Conservation (phyloP, 2,888 invertebrate species). For the Stegana nigrithorax region DNA sequence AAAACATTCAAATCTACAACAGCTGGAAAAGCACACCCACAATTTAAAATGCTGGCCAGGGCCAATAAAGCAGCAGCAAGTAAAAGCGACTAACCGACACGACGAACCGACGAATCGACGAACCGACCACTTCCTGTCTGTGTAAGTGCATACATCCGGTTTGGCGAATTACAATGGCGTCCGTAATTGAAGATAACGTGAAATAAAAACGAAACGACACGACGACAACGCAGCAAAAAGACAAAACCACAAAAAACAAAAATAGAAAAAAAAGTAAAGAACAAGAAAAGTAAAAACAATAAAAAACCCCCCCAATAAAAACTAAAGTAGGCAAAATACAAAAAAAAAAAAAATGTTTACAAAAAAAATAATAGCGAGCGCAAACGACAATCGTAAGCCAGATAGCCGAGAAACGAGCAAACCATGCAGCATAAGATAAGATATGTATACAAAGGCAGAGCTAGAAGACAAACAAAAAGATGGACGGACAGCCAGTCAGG, state of each 20-base stretch:
- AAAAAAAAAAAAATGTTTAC: neutral
- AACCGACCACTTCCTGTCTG: conserved; percentile 11
- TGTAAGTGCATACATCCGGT: conserved; percentile 15
- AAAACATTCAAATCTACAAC: conserved; percentile 9
- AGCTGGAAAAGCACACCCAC: neutral
- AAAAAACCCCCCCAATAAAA: neutral
- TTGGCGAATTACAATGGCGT: conserved; percentile 15
- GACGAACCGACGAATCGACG: neutral
- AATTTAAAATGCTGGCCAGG: no score
- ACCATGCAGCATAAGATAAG: no score
- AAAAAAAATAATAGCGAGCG: neutral
- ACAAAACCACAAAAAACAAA: neutral
- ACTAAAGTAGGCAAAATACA: neutral
- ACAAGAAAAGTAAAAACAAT: neutral
- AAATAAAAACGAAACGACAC: neutral
- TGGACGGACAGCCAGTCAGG: neutral
- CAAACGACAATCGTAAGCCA: neutral
- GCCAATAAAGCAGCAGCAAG: neutral
- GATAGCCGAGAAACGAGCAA: no score
- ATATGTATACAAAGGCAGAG: no score
- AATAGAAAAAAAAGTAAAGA: neutral
- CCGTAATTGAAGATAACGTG: conserved; percentile 14
- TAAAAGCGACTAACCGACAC: neutral
- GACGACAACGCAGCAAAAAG: neutral
- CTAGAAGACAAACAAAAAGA: neutral